Base-by-base conservation (phyloP, 2,888 invertebrate genomes). In the Cosmopolites sordidus region DNA sequence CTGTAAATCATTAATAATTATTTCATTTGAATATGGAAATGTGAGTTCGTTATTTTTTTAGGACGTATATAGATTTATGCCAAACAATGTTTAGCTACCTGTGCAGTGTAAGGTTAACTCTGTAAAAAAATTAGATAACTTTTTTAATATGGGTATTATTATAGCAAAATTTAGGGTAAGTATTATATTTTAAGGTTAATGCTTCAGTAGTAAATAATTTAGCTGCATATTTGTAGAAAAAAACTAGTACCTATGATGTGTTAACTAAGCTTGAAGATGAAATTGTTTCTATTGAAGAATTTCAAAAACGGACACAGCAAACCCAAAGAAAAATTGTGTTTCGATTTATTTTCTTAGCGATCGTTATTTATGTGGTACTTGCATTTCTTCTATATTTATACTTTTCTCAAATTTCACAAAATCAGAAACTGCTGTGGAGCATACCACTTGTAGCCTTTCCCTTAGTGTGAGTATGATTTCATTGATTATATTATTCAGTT, bases 391-490 rank as follows among this genome's bases (percentile, higher is more conserved):
- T 89, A 71, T 92, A 87, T 69, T 87, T 90, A 75, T 86, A 85
- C 63, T 90, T 86, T 61, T 87, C 90, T 56, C 86, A 88, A 53
- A 83, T 84, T 49, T 83, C 86, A 62, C 82, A 87, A 76, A 76
- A 82, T 58, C 86, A 89, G 62, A 82, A 86, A 54, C 67, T 91
- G 49, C 75, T 89, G 58, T 89, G 89, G 71, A 83, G 87, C 11
- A 81, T 86, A 51, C 92, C 92, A 14, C 75, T 94, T 48, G 73
- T 93, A 17, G 76, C 89, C 48, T 84, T 93, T 67, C 92, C 94
- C 48, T 67, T 92, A 51, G 69, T 94, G 94, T 95, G 76, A 87
- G 92, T 68, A 54, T 30, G 17, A 30, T 38, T 27, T 33, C 5
- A 30, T 40, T 40, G 15, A 38, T 38, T n/a, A n/a, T n/a, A n/a